phyloP scores from a whole-genome alignment of 2,797 vertebrate genomes.

The Phrynocephalus guinanensis region DNA sequence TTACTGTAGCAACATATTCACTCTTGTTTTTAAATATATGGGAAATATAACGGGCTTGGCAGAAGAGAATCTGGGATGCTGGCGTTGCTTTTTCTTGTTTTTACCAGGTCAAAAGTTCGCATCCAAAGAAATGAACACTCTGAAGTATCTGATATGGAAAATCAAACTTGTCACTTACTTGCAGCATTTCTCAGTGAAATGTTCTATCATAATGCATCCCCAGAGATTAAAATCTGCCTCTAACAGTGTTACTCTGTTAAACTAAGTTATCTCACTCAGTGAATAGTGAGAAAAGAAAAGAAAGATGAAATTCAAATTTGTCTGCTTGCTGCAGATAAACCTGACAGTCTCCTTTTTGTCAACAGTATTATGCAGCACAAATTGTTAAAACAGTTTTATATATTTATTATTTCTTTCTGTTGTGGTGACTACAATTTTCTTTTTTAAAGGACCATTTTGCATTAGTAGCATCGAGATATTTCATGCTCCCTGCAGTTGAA shows the following conservation, averaged over 20 bases:
- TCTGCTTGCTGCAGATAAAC: conserved; percentile 59
- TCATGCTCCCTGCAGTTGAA: conserved; percentile 49
- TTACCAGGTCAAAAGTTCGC: background rate
- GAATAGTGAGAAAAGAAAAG: background rate
- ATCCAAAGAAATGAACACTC: background rate
- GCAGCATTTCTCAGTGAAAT: accelerated
- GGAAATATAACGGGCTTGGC: background rate
- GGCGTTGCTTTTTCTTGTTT: conserved; percentile 7
- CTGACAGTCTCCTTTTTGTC: background rate
- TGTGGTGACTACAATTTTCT: conserved; percentile 35
- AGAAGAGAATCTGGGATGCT: background rate
- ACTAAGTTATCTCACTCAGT: conserved; percentile 22
- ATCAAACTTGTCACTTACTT: background rate
- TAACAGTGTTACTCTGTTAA: conserved; percentile 18
- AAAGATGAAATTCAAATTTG: conserved; percentile 34
- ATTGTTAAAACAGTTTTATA: conserved; percentile 43
- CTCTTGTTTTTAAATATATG: background rate
- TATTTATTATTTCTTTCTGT: conserved; percentile 38
- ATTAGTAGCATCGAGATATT: conserved; percentile 48
- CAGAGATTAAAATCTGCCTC: conserved; percentile 40
- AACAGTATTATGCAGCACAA: conserved; percentile 27
- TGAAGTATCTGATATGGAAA: background rate
- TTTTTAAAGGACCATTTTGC: conserved; percentile 14
- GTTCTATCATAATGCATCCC: background rate
- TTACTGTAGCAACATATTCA: background rate